Percentiles rank a stretch among this genome's conserved stretches.
phyloP scores from a whole-genome alignment of 2,797 vertebrate species.

The Pantherophis alleghaniensis region DNA sequence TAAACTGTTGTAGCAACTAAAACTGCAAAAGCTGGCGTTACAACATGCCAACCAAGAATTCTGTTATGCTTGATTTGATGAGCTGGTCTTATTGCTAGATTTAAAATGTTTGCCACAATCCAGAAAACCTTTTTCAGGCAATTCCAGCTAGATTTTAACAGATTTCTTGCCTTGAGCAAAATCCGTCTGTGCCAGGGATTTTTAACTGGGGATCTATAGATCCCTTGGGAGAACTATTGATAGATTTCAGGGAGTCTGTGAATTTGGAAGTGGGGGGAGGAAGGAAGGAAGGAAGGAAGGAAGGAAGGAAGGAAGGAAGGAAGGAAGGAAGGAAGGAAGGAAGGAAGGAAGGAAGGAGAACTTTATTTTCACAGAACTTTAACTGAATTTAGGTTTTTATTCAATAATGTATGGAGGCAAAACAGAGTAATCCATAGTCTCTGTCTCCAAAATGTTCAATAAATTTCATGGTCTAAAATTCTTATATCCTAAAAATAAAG shows the following conservation, averaged over 20 bases:
- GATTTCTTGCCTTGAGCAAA: background rate
- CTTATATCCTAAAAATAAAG: background rate
- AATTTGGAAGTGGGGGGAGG: background rate
- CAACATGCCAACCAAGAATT: background rate
- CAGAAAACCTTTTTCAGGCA: background rate
- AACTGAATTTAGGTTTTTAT: background rate
- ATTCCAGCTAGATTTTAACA: background rate
- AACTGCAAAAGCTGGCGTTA: slow-evolving; percentile 16
- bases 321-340: too few relatives aligned
- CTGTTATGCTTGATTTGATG: slow-evolving; percentile 14
- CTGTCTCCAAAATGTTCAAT: background rate
- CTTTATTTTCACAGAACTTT: background rate
- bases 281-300: too few relatives aligned
- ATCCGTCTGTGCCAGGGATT: background rate
- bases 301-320: too few relatives aligned
- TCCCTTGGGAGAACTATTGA: background rate
- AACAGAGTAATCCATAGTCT: background rate
- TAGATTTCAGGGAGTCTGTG: background rate
- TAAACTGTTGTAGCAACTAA: slow-evolving; percentile 22
- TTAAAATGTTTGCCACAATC: background rate
- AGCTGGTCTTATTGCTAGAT: background rate
- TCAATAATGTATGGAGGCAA: background rate
- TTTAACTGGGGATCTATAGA: background rate
- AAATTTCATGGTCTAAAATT: background rate
- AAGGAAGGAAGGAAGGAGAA: background rate